Evolutionary conservation across 2,888 invertebrate species (phyloP), one percentile per base, ranked within the genome.

Genomic region (Miltochrista miniata): DNA sequence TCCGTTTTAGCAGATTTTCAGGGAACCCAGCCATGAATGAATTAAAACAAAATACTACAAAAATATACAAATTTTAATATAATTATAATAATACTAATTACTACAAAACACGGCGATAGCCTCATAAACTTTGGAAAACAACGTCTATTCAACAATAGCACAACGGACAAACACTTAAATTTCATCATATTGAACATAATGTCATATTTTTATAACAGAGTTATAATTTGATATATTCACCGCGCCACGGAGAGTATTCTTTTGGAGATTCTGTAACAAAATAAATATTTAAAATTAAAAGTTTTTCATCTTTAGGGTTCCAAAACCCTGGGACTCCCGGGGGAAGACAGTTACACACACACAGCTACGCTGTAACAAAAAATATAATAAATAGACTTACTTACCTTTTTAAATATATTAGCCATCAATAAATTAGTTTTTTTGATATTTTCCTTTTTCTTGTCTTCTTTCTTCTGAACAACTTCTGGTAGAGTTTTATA

Each of bases 401-500:
- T 56, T 84, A 96, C 96, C 92, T 93, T 94, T 76, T 95, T 95
- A 81, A 96, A 97, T 51, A 96, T 92, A 76, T 94, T 93, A 1
- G 95, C 94, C 93, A 97, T 94, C 29, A 96, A 79, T 63, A 95
- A 93, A 85, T 96, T 96, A 8, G 95, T 94, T 63, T 93, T 93
- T 70, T 93, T 93, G 1, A 92, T 89, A 42, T 92, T 93, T 67
- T 95, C 93, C 61, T 94, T 93, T 48, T 90, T 93, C 14, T 88
- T 80, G 5, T 93, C 91, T 43, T 93, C 92, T 59, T 93, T 93
- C 70, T 94, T 95, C 54, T 92, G 92, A 52, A 94, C 85, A 1
- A 96, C 95, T 87, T 97, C 96, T 0, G 96, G 95, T 54, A 96
- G 82, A 18, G 93, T 93, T 69, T 93, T 92, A 79, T 96, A 96